These are phyloP conservation scores for Agapornis roseicollis DNA, from an alignment of 2,113 vertebrate species.

Conservation along the genomic window DNA sequence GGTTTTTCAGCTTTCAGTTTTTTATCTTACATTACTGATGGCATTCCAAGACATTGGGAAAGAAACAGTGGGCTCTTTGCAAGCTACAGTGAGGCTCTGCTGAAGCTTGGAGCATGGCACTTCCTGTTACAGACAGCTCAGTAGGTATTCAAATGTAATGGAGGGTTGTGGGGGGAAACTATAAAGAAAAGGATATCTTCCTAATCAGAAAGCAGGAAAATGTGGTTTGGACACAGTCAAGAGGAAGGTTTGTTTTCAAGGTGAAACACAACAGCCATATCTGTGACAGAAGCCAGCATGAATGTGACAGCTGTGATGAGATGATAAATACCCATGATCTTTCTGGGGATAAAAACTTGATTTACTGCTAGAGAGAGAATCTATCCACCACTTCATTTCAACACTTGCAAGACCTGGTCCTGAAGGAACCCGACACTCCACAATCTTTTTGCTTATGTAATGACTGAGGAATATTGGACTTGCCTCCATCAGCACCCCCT, in stretches of 20 bases:
- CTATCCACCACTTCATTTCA: conserved; percentile 20
- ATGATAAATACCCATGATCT: background rate
- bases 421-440: background rate
- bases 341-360: background rate
- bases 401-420: conserved; percentile 9
- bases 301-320: background rate
- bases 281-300: background rate
- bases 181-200: background rate
- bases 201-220: background rate
- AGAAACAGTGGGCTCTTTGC: background rate
- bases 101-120: background rate
- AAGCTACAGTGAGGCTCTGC: background rate
- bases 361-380: background rate
- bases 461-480: background rate
- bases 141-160: background rate
- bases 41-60: background rate
- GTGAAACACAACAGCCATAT: background rate
- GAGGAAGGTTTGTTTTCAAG: background rate
- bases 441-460: background rate
- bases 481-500: background rate
- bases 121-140: background rate
- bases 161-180: background rate
- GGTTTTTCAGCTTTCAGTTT: background rate
- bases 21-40: background rate
- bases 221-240: background rate